A percentile compares a stretch with the other conserved stretches of the same genome.
Evolutionary conservation across 2,888 invertebrate species (phyloP).

Genomic region (Cetonia aurata): DNA sequence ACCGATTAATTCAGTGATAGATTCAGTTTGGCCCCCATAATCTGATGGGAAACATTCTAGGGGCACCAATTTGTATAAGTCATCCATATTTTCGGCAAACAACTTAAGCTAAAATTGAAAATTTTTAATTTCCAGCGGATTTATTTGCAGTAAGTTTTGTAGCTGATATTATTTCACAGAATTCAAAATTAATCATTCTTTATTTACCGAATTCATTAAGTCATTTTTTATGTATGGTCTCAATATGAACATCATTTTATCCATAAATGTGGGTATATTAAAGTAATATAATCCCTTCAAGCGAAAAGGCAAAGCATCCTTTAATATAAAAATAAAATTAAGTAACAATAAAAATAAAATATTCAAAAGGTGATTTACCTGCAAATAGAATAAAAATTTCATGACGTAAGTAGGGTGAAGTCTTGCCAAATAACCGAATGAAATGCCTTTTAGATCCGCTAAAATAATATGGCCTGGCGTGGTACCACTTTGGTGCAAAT

Average conservation of each 20-base stretch:
- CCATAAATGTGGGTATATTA: constrained; percentile 78
- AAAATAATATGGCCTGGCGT: constrained; percentile 71
- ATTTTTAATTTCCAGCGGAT: too few species aligned
- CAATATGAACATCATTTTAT: constrained; percentile 76
- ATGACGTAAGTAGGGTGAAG: constrained; percentile 74
- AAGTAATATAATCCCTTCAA: constrained; percentile 78
- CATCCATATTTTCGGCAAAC: constrained; percentile 36
- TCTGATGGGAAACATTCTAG: constrained; percentile 73
- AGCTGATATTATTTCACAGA: too few species aligned
- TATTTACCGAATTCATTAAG: constrained; percentile 69
- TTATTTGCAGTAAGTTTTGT: too few species aligned
- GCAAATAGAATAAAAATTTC: constrained; percentile 76
- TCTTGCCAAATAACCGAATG: constrained; percentile 73
- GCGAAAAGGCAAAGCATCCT: constrained; percentile 75
- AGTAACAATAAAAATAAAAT: constrained; percentile 59
- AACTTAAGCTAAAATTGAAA: constrained; percentile 54
- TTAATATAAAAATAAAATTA: constrained; percentile 65
- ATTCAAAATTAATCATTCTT: constrained; percentile 12
- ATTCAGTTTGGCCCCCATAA: constrained; percentile 70
- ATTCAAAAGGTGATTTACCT: constrained; percentile 74
- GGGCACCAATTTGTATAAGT: constrained; percentile 64
- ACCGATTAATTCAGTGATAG: constrained; percentile 45
- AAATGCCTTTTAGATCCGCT: constrained; percentile 73
- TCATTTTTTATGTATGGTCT: constrained; percentile 80
- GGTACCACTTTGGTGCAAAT: constrained; percentile 68